Base-by-base conservation (phyloP, 1,140 invertebrate species). In the Parapsyche elsis region DNA sequence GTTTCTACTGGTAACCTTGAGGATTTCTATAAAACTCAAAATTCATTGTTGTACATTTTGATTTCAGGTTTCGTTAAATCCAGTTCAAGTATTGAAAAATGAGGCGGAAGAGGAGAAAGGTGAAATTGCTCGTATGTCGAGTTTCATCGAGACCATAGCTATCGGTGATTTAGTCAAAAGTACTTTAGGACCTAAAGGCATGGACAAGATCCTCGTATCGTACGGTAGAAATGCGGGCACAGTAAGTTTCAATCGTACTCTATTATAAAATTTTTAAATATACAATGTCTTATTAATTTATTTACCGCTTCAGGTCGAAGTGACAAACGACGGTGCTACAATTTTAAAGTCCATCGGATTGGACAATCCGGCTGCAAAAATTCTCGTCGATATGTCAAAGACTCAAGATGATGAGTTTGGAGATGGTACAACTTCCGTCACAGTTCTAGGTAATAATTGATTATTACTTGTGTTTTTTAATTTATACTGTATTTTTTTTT, bases 391-490 rank as follows among this genome's bases (percentile, higher is more conserved):
- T 83, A 99, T 99, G 92, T 98, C 98, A 1, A 96, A 96, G 90
- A 97, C 98, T 9, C 98, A 99, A 87, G 99, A 99, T 90, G 97
- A 98, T 88, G 99, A 99, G 93, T 98, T 99, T 84, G 99, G 99
- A 73, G 99, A 99, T 93, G 99, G 98, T 30, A 99, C 99, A 53
- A 99, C 99, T 45, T 99, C 98, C 19, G 99, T 99, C 0, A 98
- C 98, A 76, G 98, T 99, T 21, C 89, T 99, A 75, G 93, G 93
- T 94, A 89, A 53, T 53, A 53, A 14, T 14, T 53, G 49, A 14
- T 14, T 53, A 5, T 14, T 53, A 53, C 12, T 1, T 53, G 10
- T 53, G 16, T 53, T 5, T 53, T 38, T 38, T 38, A 38, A 38
- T n/a, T n/a, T n/a, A n/a, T n/a, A n/a, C n/a, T n/a, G 16, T 53